Conservation (phyloP, 1,140 invertebrate genomes). For the Dendroctonus valens region DNA sequence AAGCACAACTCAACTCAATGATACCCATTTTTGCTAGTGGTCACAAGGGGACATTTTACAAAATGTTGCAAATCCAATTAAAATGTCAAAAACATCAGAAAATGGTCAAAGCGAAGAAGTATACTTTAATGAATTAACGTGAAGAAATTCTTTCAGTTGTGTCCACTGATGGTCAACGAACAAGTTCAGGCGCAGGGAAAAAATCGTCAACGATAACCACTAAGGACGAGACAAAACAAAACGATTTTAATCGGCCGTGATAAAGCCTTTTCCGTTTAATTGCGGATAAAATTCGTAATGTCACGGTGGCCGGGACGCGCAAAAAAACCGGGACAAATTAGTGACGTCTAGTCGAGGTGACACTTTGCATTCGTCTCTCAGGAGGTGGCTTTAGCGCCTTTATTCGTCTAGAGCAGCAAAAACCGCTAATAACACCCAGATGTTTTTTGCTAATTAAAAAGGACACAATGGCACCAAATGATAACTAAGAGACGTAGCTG, state of each 20-base stretch:
- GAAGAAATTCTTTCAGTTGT: background rate
- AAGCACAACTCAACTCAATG: too few species aligned
- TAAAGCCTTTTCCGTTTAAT: slow-evolving; percentile 26
- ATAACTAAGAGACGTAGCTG: slow-evolving; percentile 38
- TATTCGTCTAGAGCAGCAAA: slow-evolving; percentile 14
- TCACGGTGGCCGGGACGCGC: slow-evolving; percentile 13
- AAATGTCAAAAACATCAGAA: too few species aligned
- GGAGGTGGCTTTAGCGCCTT: slow-evolving; percentile 7
- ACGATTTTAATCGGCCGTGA: slow-evolving; percentile 12
- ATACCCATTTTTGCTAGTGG: too few species aligned
- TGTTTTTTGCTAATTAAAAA: slow-evolving; percentile 50
- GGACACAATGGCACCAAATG: slow-evolving; percentile 40
- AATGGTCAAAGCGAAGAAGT: too few species aligned
- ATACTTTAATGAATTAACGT: too few species aligned
- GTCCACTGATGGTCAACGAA: too few species aligned
- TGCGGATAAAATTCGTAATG: slow-evolving; percentile 23
- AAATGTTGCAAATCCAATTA: too few species aligned
- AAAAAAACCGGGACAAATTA: slow-evolving; percentile 18
- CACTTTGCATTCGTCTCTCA: slow-evolving; percentile 14
- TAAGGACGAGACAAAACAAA: slow-evolving; percentile 4
- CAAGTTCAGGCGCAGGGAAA: background rate
- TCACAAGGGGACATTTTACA: too few species aligned
- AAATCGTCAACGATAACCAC: slow-evolving; percentile 2
- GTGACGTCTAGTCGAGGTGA: slow-evolving; percentile 19
- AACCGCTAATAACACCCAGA: slow-evolving; percentile 45